Base-by-base conservation (phyloP, 2,113 vertebrate species). In the Spea multiplicata region DNA sequence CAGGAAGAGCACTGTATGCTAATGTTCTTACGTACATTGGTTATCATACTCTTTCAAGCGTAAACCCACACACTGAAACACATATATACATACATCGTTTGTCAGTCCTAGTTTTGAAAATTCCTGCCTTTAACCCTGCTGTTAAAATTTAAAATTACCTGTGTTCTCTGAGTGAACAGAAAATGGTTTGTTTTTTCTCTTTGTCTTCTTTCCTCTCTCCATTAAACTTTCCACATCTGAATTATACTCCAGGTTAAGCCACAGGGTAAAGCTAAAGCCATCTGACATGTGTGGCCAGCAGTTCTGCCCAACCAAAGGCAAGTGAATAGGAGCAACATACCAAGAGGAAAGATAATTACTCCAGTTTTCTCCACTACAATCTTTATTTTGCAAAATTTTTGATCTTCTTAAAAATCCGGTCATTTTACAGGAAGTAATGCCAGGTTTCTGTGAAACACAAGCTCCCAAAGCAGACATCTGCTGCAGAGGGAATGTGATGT, bases 271-370 rank as follows among this genome's bases (percentile, higher is more conserved):
- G 73, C 97, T 98, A 87, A 99, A 98, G 53, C 97, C 97, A 53
- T 94, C 95, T 0, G 97, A 93, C 92, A 98, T 95, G 81, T 99
- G 97, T 0, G 97, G 97, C 97, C 97, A 99, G 85, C 96, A 98
- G 88, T 97, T 98, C 81, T 99, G 97, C 4, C 96, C 96, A 62
- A 96, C 92, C 74, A 98, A 84, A 5, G 96, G 95, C 82, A 99
- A 83, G 84, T 98, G 96, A 57, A 99, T 67, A 2, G 97, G 96
- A 53, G 97, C 93, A 0, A 94, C 66, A 0, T 96, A 94, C 97
- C 97, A 99, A n/a, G 97, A 95, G 55, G 96, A 99, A 48, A 93
- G 88, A 30, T 87, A 86, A 79, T 94, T 92, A 75, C 87, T 87
- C 0, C 88, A 80, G 8, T 80, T 71, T 61, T 93, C 94, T 9